Evolutionary conservation across 2,113 vertebrate genomes (phyloP), one percentile per base, ranked within the genome.

Genomic region (Neomonachus schauinslandi): DNA sequence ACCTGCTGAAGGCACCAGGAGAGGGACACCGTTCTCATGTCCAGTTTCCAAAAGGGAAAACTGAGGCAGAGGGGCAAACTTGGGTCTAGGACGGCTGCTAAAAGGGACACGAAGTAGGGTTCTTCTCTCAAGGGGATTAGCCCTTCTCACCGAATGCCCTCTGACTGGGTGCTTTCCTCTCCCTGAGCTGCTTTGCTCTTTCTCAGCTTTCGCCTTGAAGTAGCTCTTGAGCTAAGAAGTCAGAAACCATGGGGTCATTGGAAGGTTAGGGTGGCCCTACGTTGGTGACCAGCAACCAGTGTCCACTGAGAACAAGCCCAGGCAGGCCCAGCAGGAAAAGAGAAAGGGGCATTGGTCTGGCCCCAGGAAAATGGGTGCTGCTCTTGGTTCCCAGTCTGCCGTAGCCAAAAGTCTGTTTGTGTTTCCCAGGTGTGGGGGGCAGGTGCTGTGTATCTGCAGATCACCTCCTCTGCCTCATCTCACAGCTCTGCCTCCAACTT

Each of bases 401-500:
- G 1, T 46, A 87, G 90, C 87, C 95, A 82, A 96, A 97, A 97
- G 82, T 97, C 88, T 93, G 57, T 95, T 95, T 97, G 93, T 77
- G 77, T 90, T 97, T 96, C 77, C 65, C 77, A 83, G 84, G 87
- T 88, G 21, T 4, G 26, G 19, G 36, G 86, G 84, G 86, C 91
- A 96, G 95, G 83, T 92, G 65, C 95, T 24, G 22, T 39, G 39
- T 46, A 36, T 53, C 46, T 31, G n/a, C 28, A 42, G 61, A 82
- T 76, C 79, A 46, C 61, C 22, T 28, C 49, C 57, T 69, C 71
- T 42, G 42, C 76, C 42, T 39, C 22, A 14, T 87, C 33, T 36
- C 55, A 33, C 51, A 18, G 72, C 61, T 82, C 81, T 85, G 84
- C 57, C 42, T 63, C 49, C 6, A 9, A 42, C 93, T 87, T 67